Evolutionary conservation across 2,113 vertebrate genomes (phyloP).

Genomic region (Archilochus colubris): DNA sequence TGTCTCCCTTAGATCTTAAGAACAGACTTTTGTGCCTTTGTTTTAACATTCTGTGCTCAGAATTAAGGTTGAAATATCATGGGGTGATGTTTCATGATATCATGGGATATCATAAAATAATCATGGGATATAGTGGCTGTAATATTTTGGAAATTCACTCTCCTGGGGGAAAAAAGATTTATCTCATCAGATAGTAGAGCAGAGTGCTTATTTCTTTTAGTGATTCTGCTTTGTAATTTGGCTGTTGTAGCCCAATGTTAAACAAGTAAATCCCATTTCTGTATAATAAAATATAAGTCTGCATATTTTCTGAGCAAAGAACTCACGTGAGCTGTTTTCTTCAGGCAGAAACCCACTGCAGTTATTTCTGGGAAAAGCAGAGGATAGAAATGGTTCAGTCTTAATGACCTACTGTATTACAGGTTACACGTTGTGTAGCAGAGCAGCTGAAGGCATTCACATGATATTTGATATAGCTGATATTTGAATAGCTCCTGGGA

Average conservation of each 20-base stretch:
- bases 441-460: neutral
- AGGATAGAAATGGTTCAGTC: neutral
- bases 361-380: neutral
- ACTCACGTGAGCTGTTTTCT: neutral
- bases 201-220: neutral
- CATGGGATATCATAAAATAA: too few species aligned
- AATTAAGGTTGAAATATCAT: neutral
- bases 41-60: neutral
- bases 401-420: neutral
- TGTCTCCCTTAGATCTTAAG: neutral
- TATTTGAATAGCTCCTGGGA: constrained; percentile 10
- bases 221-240: neutral
- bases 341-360: neutral
- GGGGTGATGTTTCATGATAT: too few species aligned
- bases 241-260: neutral
- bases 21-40: neutral
- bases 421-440: fast-evolving
- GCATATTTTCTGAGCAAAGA: neutral
- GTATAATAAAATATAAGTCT: neutral
- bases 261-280: neutral
- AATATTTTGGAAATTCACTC: neutral
- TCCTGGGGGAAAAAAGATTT: neutral
- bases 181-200: neutral
- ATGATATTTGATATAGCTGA: neutral
- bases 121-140: neutral